Percentiles rank a stretch among this genome's conserved stretches.
Evolutionary conservation across 2,113 vertebrate genomes (phyloP).

Genomic region (Apteryx owenii): DNA sequence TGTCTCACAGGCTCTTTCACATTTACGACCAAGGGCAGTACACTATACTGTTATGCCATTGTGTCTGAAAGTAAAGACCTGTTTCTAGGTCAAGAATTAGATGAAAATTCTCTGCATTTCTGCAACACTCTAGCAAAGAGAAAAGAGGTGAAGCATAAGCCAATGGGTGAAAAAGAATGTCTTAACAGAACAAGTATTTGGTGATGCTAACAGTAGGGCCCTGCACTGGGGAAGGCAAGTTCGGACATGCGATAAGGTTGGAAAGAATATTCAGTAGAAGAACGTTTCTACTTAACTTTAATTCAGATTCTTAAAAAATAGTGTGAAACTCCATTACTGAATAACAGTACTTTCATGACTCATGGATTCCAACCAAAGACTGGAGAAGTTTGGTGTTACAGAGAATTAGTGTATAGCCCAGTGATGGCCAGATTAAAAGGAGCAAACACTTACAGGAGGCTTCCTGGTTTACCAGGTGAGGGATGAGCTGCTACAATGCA

Average conservation of each 20-base stretch:
- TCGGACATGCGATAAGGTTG: fast-evolving
- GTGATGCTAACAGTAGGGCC: neutral
- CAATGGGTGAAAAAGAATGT: neutral
- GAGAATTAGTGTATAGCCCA: neutral
- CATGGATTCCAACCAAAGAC: neutral
- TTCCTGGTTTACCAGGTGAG: neutral
- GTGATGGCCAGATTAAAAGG: neutral
- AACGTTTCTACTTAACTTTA: neutral
- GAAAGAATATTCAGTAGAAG: neutral
- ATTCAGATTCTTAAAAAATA: neutral
- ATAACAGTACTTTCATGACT: neutral
- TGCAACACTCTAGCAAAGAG: neutral
- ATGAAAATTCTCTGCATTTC: neutral
- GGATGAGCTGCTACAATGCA: neutral
- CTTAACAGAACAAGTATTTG: neutral
- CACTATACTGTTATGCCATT: neutral
- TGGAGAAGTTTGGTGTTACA: neutral
- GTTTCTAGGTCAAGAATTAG: neutral
- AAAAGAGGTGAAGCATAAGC: neutral
- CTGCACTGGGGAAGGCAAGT: neutral
- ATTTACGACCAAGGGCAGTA: neutral
- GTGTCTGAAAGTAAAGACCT: neutral
- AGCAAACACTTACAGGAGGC: neutral
- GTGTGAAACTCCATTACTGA: neutral
- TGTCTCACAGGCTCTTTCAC: neutral